phyloP scores from a whole-genome alignment of 2,888 invertebrate species.

The Eupithecia dodoneata region DNA sequence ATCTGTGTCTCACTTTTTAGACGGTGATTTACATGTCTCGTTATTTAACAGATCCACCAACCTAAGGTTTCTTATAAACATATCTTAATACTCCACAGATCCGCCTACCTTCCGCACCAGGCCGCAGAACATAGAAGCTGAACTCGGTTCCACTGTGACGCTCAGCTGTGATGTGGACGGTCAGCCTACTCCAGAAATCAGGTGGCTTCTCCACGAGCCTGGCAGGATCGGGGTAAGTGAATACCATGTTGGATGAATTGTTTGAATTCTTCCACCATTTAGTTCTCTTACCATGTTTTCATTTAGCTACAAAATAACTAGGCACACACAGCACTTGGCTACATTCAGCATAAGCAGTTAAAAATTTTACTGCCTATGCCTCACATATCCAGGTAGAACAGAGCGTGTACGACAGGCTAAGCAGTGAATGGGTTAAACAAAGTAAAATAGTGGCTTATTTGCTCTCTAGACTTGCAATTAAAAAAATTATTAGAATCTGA shows the following conservation, averaged over 20 bases:
- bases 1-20: not conserved
- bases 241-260: slow-evolving; percentile 60
- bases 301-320: too few species aligned
- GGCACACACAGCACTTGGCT: too few species aligned
- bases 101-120: slow-evolving; percentile 91
- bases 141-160: slow-evolving; percentile 89
- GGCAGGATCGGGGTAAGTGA: slow-evolving; percentile 83
- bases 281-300: too few species aligned
- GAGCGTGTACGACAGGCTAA: too few species aligned
- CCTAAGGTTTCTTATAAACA: not conserved
- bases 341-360: too few species aligned
- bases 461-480: too few species aligned
- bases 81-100: slow-evolving; percentile 78
- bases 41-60: not conserved
- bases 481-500: too few species aligned
- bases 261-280: too few species aligned
- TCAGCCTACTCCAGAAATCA: slow-evolving; percentile 93
- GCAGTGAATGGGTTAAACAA: too few species aligned
- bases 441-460: too few species aligned
- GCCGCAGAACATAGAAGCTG: slow-evolving; percentile 92
- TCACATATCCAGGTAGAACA: too few species aligned
- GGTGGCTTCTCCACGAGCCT: slow-evolving; percentile 93
- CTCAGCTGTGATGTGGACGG: slow-evolving; percentile 95
- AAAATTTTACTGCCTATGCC: too few species aligned
- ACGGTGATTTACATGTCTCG: not conserved